Evolutionary conservation across 1,140 invertebrate species (phyloP), one percentile per base, ranked within the genome.

Genomic region (Amyelois transitella): DNA sequence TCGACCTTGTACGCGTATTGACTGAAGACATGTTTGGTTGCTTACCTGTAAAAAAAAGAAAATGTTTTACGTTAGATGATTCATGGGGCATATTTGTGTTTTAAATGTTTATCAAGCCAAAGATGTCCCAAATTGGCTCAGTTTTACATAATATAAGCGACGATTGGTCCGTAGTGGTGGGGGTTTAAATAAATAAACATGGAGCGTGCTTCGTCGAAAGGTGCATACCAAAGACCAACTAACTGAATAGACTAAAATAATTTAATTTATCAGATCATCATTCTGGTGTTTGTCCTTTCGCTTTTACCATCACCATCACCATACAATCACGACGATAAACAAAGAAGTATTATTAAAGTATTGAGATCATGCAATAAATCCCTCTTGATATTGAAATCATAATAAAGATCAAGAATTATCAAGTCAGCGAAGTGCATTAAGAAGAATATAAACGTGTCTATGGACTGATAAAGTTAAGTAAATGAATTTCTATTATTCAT

Each of bases 21-120:
- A 63, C 52, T 61, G 59, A 58, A 48, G n/a, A n/a, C n/a, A n/a
- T n/a, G n/a, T n/a, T n/a, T n/a, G n/a, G 49, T 50, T 49, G 43
- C 76, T 75, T 79, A 79, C 74, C 76, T 79, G 76, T 54, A 55
- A 60, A 62, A 61, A 69, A 64, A 65, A 62, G 66, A 70, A 62
- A 57, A 54, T 43, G 43, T 57, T 64, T 64, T 63, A 69, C 60
- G 54, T 55, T 54, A 63, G 62, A 60, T 60, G 49, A 59, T 56
- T 58, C 59, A 55, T 57, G 54, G 51, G 52, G 55, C 44, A 58
- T 49, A 53, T 58, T 51, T 43, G 28, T 52, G 25, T 51, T 51
- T 18, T 44, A 53, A 53, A 53, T 48, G 45, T 48, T 48, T 44
- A 24, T 24, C 38, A 28, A 18, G 28, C 10, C 18, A n/a, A n/a